Conservation (phyloP, 2,888 invertebrate species). For the Tenthredo notha region DNA sequence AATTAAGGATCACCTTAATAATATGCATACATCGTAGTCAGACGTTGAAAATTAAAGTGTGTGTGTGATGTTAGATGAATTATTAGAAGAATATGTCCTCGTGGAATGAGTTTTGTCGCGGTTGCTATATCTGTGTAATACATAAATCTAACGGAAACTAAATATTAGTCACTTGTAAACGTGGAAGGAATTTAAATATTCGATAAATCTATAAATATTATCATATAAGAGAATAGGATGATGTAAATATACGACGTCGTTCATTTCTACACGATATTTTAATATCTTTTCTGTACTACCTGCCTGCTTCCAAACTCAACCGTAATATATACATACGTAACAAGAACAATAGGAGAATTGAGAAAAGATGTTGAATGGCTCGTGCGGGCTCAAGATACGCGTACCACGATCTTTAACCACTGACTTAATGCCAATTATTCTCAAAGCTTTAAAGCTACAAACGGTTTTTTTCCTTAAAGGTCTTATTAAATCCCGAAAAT, state of each 20-base stretch:
- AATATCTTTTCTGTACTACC: not conserved
- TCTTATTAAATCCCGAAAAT: not conserved
- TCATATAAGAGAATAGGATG: constrained; percentile 20
- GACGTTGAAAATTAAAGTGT: not conserved
- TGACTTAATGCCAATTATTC: not conserved
- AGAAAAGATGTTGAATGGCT: not conserved
- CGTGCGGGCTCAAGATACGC: not conserved
- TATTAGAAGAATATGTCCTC: not conserved
- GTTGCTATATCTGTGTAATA: not conserved
- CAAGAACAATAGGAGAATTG: not conserved
- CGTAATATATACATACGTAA: not conserved
- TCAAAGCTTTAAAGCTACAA: not conserved
- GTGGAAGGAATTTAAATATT: constrained; percentile 13
- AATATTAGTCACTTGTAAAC: constrained; percentile 21
- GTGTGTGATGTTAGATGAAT: not conserved
- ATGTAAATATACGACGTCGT: not conserved
- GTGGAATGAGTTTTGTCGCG: not conserved
- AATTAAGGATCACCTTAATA: no score
- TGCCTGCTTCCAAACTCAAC: not conserved
- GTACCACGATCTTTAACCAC: not conserved
- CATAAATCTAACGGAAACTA: not conserved
- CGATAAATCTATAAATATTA: constrained; percentile 17
- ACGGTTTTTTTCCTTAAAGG: not conserved
- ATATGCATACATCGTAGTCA: no score
- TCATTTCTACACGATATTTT: not conserved